Percentiles rank a stretch among this genome's conserved stretches.
Conservation (phyloP, 2,113 vertebrate species). For the Crotalus horridus region DNA sequence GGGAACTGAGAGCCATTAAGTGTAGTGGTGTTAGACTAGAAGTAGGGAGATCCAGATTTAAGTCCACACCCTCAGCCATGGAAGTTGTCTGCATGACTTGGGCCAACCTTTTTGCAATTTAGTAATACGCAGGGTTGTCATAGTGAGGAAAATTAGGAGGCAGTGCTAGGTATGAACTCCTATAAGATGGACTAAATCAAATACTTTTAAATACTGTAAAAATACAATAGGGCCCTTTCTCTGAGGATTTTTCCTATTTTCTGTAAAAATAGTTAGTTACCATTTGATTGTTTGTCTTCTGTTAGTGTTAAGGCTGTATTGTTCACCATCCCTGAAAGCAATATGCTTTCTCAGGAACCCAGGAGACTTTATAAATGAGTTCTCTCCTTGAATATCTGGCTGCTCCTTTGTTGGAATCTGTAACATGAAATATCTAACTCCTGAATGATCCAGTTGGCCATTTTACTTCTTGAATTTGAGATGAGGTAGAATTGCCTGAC, state of each 20-base stretch:
- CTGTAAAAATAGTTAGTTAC: background rate
- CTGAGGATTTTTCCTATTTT: background rate
- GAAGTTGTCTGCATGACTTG: background rate
- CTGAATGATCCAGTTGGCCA: background rate
- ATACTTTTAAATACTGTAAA: background rate
- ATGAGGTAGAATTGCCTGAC: background rate
- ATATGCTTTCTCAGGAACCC: background rate
- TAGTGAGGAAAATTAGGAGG: background rate
- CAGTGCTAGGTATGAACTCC: background rate
- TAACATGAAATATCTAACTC: background rate
- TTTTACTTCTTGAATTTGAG: background rate
- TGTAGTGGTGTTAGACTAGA: background rate
- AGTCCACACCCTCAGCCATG: background rate
- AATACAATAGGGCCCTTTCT: background rate
- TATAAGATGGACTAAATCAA: background rate
- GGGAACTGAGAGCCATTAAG: background rate
- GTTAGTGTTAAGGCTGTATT: background rate
- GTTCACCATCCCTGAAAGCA: background rate
- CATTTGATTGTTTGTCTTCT: background rate
- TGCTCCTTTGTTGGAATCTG: background rate
- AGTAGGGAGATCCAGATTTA: background rate
- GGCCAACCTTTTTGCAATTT: background rate
- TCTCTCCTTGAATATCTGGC: background rate
- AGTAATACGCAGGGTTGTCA: background rate
- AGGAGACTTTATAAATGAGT: background rate